phyloP scores from a whole-genome alignment of 92 coral and sea anemone species.

The Phenganax marumi region DNA sequence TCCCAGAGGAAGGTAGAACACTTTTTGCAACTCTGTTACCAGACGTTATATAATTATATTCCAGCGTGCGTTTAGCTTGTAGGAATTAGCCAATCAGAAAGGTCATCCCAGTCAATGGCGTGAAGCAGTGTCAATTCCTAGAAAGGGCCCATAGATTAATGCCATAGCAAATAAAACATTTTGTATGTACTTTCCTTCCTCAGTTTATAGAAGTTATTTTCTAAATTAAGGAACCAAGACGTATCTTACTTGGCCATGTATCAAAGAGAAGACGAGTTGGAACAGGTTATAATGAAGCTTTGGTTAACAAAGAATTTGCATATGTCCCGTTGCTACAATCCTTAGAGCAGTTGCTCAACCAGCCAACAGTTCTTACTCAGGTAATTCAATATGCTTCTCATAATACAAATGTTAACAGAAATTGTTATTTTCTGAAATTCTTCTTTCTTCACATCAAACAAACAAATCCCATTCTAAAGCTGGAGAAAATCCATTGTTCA shows the following conservation, averaged over 20 bases:
- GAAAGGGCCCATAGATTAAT: not conserved
- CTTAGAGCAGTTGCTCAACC: conserved; percentile 51
- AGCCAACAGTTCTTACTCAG: conserved; percentile 45
- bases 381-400: conserved; percentile 15
- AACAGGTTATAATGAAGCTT: conserved; percentile 41
- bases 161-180: not conserved
- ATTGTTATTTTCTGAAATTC: not conserved
- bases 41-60: too few relatives aligned
- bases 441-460: too few relatives aligned
- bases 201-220: not conserved
- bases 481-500: too few relatives aligned
- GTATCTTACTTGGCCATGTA: conserved; percentile 54
- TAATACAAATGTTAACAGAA: not conserved
- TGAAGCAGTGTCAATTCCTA: not conserved
- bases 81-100: not conserved
- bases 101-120: not conserved
- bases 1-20: too few relatives aligned
- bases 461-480: too few relatives aligned
- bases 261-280: conserved; percentile 49
- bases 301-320: conserved; percentile 44
- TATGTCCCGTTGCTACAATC: conserved; percentile 55
- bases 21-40: too few relatives aligned
- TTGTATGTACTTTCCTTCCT: not conserved
- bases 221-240: conserved; percentile 48
- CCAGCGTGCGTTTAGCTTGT: not conserved